Evolutionary conservation across 2,797 vertebrate genomes (phyloP).

Genomic region (Synaphobranchus kaupii): DNA sequence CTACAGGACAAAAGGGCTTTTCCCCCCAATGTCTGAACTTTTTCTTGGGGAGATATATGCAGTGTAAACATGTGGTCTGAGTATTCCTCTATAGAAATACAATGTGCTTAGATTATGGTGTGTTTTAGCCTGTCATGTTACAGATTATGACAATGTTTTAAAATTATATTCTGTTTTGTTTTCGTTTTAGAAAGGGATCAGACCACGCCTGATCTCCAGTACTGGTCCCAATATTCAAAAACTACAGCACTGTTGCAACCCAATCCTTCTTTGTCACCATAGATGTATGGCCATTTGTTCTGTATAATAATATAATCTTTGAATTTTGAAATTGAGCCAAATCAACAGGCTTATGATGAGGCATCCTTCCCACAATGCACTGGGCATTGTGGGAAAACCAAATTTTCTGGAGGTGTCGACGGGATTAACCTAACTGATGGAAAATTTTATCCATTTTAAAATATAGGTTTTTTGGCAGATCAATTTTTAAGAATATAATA

Average conservation of each 20-base stretch:
- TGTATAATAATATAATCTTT: background rate
- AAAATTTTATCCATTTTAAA: too few relatives aligned
- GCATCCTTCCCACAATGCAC: background rate
- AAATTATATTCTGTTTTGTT: background rate
- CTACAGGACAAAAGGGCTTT: background rate
- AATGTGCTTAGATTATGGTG: background rate
- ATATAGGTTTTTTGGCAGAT: too few relatives aligned
- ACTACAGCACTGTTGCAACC: background rate
- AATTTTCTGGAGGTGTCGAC: too few relatives aligned
- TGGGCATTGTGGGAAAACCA: too few relatives aligned
- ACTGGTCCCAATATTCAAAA: background rate
- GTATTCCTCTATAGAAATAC: background rate
- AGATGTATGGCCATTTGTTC: background rate
- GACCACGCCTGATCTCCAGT: background rate
- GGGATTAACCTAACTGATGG: too few relatives aligned
- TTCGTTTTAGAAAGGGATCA: background rate
- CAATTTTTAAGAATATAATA: too few relatives aligned
- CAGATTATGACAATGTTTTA: background rate
- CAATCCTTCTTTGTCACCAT: background rate
- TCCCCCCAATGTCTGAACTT: background rate
- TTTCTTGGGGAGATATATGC: background rate
- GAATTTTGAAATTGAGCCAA: conserved; percentile 5
- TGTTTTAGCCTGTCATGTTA: background rate
- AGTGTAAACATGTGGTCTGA: background rate
- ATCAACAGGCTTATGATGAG: background rate